Evolutionary conservation across 2,797 vertebrate species (phyloP), one percentile per base, ranked within the genome.

Genomic region (Ceyx erithaca): DNA sequence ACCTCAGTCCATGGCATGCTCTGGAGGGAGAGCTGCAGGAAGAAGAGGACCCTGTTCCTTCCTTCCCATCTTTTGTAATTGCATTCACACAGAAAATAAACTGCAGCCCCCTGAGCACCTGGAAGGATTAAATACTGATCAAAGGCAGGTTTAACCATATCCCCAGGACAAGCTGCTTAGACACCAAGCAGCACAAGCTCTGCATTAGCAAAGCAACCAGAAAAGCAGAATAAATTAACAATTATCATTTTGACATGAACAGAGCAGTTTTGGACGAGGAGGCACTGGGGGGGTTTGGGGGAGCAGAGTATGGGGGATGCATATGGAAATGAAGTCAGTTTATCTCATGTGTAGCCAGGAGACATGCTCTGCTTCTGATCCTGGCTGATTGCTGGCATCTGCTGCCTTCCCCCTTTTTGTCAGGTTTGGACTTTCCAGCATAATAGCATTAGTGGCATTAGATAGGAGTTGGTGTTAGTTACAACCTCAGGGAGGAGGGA

Each of bases 141-240:
- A 98, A 98, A 98, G 97, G 93, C 95, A 97, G 96, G 96, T 98
- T 98, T 98, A 98, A 96, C 95, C 94, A 77, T 98, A 97, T 98
- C 98, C 97, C 85, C 96, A 88, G 97, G 98, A 98, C 97, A 97
- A 97, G 95, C 95, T 97, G 97, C 97, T 98, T 97, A 97, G 96
- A 92, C 96, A 96, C 96, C 94, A 96, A 92, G 96, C 96, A 96
- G 85, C 94, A 82, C 67, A 76, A 93, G 71, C 91, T 96, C 84
- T 90, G 85, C 87, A 94, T 96, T 96, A 96, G 92, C 64, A 92
- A 95, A 91, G 94, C 70, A 94, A 93, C 94, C 88, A 88, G 93
- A 88, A 96, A 94, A 96, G 92, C 64, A 69, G 96, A 96, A 96
- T 97, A 97, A 97, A 97, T 97, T 96, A 97, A 92, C 95, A 97